phyloP scores from a whole-genome alignment of 2,797 vertebrate genomes.

The Oceanodroma leucorhoa region DNA sequence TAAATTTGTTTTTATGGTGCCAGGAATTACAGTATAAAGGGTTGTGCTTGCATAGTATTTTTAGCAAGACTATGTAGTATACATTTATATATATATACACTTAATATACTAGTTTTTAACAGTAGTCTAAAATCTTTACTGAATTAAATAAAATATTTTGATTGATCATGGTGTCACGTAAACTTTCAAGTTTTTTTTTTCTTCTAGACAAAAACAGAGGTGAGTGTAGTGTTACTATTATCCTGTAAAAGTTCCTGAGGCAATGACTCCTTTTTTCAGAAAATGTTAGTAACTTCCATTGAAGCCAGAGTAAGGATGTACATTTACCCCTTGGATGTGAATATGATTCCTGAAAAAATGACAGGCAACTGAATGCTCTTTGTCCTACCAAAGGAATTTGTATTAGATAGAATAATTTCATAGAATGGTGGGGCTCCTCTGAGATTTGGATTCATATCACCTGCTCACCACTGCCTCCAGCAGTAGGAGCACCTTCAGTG shows the following conservation, averaged over 20 bases:
- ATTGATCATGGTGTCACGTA: background rate
- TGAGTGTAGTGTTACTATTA: slow-evolving; percentile 55
- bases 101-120: background rate
- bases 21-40: background rate
- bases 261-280: background rate
- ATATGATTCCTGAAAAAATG: background rate
- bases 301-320: background rate
- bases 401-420: background rate
- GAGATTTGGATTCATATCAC: background rate
- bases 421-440: background rate
- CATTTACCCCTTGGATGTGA: background rate
- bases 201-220: background rate
- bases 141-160: slow-evolving; percentile 27
- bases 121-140: background rate
- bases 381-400: background rate
- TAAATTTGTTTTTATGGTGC: background rate
- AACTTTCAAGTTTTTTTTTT: background rate
- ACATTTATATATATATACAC: background rate
- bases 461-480: background rate
- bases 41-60: background rate
- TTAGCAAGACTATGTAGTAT: background rate
- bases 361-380: background rate
- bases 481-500: background rate
- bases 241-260: background rate
- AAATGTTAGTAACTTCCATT: background rate